These are phyloP conservation scores for Sylvilagus bachmani DNA, from an alignment of 2,113 vertebrate species.

Conservation along the genomic window DNA sequence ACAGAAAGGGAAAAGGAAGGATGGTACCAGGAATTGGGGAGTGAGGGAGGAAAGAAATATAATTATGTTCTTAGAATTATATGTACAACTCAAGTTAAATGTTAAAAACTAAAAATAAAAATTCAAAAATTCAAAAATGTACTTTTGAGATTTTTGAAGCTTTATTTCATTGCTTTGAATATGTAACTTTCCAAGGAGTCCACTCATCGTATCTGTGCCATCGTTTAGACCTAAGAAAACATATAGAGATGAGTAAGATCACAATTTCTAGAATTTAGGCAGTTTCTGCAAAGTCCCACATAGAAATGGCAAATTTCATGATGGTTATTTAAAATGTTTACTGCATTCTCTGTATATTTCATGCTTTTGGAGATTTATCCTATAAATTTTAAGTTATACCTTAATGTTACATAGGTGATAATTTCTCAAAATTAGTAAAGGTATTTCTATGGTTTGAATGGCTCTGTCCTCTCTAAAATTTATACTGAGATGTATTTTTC, in stretches of 20 bases:
- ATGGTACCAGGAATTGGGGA: too few species aligned
- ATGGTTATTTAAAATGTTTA: background rate
- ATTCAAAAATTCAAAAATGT: too few species aligned
- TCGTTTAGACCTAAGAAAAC: background rate
- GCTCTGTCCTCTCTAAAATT: background rate
- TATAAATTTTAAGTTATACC: background rate
- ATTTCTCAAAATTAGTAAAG: background rate
- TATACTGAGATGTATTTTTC: background rate
- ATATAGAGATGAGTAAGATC: too few species aligned
- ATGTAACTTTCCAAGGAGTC: background rate
- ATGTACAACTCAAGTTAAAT: too few species aligned
- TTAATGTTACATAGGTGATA: background rate
- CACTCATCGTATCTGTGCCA: background rate
- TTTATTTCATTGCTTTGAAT: background rate
- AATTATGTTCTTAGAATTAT: too few species aligned
- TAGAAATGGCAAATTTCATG: background rate
- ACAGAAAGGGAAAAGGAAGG: too few species aligned
- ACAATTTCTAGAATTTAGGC: background rate
- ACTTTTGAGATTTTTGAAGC: background rate
- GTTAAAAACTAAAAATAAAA: too few species aligned
- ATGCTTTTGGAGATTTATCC: background rate
- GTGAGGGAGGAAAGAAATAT: too few species aligned
- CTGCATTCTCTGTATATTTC: background rate
- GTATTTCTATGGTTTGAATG: background rate
- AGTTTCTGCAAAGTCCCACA: background rate